phyloP scores from a whole-genome alignment of 2,797 vertebrate species.

The Lepilemur septentrionalis region DNA sequence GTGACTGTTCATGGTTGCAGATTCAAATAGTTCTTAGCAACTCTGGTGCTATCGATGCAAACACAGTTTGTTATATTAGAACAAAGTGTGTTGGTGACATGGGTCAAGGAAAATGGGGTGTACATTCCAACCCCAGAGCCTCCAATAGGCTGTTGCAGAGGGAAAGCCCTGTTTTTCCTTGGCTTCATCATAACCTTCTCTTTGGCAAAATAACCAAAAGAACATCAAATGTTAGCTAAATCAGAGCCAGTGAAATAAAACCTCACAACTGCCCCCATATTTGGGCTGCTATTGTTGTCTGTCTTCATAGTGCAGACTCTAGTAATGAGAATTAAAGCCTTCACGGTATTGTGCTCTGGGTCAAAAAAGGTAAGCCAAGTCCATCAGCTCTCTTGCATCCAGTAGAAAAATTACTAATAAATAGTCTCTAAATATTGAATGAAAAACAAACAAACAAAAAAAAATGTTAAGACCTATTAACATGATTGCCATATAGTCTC shows the following conservation, averaged over 20 bases:
- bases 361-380: conserved; percentile 25
- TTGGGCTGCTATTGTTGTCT: neutral
- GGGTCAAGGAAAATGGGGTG: neutral
- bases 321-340: neutral
- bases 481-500: neutral
- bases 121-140: neutral
- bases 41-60: neutral
- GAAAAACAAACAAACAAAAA: neutral
- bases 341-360: neutral
- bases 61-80: neutral
- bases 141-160: neutral
- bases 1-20: neutral
- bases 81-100: neutral
- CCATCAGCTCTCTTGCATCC: neutral
- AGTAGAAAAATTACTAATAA: conserved; percentile 38
- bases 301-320: neutral
- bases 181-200: neutral
- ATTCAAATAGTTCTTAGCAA: conserved; percentile 44
- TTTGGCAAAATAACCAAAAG: conserved; percentile 19
- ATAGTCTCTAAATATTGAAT: conserved; percentile 33
- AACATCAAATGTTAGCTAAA: neutral
- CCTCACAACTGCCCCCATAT: neutral
- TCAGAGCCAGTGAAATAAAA: neutral
- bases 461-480: neutral
- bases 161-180: neutral